Evolutionary conservation across 2,113 vertebrate genomes (phyloP).

Genomic region (Campylorhamphus procurvoides): DNA sequence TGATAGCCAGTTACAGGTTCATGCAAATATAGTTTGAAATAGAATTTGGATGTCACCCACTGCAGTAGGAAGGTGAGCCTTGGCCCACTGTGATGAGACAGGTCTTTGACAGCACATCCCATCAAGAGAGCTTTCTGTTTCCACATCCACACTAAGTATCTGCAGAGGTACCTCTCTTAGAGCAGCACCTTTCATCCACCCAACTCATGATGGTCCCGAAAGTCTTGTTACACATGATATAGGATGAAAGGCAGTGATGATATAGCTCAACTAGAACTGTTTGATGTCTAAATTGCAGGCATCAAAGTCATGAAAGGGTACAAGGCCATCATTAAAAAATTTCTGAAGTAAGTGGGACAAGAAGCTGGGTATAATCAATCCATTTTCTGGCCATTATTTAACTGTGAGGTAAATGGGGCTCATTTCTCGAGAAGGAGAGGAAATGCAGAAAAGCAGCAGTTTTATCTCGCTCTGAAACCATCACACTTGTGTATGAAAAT

Average conservation of each 20-base stretch:
- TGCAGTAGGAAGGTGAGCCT: neutral
- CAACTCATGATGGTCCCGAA: slow-evolving; percentile 1
- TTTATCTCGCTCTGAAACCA: neutral
- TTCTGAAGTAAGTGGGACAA: neutral
- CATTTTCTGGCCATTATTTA: neutral
- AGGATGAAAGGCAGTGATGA: neutral
- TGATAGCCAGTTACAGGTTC: neutral
- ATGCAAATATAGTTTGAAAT: neutral
- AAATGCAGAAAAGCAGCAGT: neutral
- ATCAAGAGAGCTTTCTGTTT: neutral
- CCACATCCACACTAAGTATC: neutral
- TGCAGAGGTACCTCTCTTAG: neutral
- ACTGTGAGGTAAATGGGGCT: neutral
- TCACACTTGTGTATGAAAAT: neutral
- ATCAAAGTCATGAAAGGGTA: neutral
- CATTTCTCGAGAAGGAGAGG: neutral
- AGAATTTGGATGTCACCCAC: neutral
- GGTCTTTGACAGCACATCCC: neutral
- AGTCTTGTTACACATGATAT: slow-evolving; percentile 12
- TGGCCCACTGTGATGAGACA: rapidly evolving
- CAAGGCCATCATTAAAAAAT: neutral
- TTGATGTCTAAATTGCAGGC: slow-evolving; percentile 44
- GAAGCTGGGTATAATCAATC: neutral
- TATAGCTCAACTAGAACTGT: neutral
- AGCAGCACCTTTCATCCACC: slow-evolving; percentile 11